Percentiles rank a stretch among this genome's conserved stretches.
phyloP scores from a whole-genome alignment of 1,140 invertebrate genomes.

The Manduca sexta region DNA sequence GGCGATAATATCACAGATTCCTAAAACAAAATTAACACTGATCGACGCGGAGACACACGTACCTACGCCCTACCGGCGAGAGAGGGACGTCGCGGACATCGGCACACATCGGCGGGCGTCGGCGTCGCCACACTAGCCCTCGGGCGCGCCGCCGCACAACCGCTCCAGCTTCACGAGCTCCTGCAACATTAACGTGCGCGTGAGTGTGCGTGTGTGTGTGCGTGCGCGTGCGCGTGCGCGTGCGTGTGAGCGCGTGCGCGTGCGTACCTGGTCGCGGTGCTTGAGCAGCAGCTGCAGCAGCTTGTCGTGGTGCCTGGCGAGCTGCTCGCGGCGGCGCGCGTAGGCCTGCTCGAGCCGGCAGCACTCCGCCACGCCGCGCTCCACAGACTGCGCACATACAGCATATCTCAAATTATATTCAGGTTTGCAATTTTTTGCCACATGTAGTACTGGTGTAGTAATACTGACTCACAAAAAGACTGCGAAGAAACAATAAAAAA shows the following conservation, averaged over 20 bases:
- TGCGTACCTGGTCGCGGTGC: constrained; percentile 80
- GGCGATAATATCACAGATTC: constrained; percentile 69
- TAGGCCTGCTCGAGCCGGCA: constrained; percentile 83
- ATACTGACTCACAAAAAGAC: too few species aligned
- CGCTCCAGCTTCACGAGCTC: constrained; percentile 52
- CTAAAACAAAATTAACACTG: constrained; percentile 38
- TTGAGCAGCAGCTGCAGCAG: constrained; percentile 80
- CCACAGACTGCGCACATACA: constrained; percentile 79
- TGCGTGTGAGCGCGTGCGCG: too few species aligned
- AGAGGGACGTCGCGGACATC: too few species aligned
- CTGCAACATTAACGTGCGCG: constrained; percentile 21
- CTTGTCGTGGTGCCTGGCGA: constrained; percentile 85
- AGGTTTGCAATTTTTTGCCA: not conserved
- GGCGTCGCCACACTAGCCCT: constrained; percentile 31
- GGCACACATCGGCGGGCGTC: not conserved
- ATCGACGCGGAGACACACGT: constrained; percentile 11
- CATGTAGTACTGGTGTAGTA: too few species aligned
- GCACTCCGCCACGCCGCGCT: constrained; percentile 87
- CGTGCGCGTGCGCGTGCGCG: too few species aligned
- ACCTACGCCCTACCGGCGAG: not conserved
- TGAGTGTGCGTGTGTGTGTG: too few species aligned
- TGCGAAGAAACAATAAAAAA: too few species aligned
- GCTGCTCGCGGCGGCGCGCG: constrained; percentile 82
- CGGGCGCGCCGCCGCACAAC: constrained; percentile 47
- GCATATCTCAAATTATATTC: not conserved